Conservation (phyloP, 2,797 vertebrate species). For the Poecilia picta region DNA sequence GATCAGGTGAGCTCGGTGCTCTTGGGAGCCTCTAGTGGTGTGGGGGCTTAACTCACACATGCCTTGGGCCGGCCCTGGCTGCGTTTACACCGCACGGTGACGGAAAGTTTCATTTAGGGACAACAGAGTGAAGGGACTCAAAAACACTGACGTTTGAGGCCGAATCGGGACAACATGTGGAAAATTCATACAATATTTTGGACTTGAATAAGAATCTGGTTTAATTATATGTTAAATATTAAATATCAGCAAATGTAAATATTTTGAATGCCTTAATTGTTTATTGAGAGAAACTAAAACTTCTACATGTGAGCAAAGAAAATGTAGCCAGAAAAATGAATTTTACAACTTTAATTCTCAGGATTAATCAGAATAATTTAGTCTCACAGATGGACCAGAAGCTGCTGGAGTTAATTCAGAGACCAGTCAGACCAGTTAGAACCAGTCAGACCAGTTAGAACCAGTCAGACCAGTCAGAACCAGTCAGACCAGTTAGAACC, state of each 20-base stretch:
- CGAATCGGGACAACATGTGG: background rate
- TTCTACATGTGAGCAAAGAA: background rate
- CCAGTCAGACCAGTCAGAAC: no score
- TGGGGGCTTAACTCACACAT: no score
- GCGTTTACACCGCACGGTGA: no score
- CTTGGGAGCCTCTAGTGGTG: no score
- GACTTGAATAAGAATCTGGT: background rate
- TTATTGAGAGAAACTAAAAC: background rate
- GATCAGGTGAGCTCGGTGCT: no score
- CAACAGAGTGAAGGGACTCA: no score
- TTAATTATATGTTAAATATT: background rate
- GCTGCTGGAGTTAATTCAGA: conserved; percentile 28
- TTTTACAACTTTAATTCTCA: background rate
- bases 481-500: no score
- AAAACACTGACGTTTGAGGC: background rate
- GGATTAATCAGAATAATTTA: background rate
- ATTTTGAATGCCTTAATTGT: background rate
- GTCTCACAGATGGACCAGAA: background rate
- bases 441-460: no score
- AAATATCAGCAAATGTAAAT: background rate
- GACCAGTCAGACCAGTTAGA: conserved; percentile 22
- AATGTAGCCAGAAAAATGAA: background rate
- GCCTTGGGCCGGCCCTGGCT: no score
- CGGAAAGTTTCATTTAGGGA: no score
- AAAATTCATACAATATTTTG: background rate